Evolutionary conservation across 2,888 invertebrate species (phyloP).

Genomic region (Campoplex capitator): DNA sequence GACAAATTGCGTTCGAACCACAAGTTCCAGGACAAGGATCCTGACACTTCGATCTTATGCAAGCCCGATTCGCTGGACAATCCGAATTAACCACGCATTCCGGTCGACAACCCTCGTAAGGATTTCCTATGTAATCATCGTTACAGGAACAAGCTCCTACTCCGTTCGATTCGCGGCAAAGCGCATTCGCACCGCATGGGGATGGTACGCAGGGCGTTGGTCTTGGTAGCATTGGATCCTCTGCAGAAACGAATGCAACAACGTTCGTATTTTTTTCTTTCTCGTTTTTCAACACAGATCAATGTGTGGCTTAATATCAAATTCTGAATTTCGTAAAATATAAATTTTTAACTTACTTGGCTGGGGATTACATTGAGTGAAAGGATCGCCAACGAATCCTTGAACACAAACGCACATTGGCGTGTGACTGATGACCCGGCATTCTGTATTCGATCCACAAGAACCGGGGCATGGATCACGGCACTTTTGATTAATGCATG

Average conservation of each 20-base stretch:
- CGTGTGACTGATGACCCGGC: constrained; percentile 91
- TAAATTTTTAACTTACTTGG: constrained; percentile 72
- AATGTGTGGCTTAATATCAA: background rate
- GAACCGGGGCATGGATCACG: constrained; percentile 92
- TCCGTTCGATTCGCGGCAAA: constrained; percentile 88
- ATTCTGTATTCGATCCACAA: constrained; percentile 90
- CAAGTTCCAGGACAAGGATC: constrained; percentile 92
- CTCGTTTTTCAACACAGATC: background rate
- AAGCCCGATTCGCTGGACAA: constrained; percentile 89
- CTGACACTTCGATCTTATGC: constrained; percentile 88
- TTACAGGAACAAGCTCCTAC: constrained; percentile 86
- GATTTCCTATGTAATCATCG: constrained; percentile 87
- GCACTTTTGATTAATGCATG: constrained; percentile 92
- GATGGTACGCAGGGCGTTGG: constrained; percentile 89
- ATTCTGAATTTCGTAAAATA: background rate
- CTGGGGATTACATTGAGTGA: constrained; percentile 82
- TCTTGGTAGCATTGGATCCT: constrained; percentile 63
- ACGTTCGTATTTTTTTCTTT: constrained; percentile 3
- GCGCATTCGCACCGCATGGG: constrained; percentile 93
- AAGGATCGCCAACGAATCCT: constrained; percentile 87
- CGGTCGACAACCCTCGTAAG: constrained; percentile 89
- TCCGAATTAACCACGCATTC: constrained; percentile 89
- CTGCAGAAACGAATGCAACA: constrained; percentile 65
- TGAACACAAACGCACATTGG: constrained; percentile 89
- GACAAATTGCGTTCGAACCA: constrained; percentile 89